Base-by-base conservation (phyloP, 2,797 vertebrate genomes). In the Oryzias sinensis region DNA sequence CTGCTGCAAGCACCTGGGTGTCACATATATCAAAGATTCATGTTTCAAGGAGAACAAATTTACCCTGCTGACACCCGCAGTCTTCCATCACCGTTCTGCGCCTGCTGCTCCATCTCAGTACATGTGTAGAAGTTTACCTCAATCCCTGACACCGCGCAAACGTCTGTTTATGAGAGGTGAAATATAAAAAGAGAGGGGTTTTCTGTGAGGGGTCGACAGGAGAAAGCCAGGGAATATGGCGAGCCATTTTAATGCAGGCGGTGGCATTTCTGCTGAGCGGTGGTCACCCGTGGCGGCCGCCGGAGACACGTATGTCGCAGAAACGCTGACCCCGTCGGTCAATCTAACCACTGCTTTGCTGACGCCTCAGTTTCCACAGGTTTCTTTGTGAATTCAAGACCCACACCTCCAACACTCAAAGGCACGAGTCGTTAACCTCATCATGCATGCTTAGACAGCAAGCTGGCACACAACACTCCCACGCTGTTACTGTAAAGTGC, bases 251-350 rank as follows among this genome's bases (percentile, higher is more conserved):
- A 76, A 59, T 61, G 47, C 49, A 43, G 66, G 48, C 47, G 43
- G 69, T 88, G 87, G 88, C 86, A 90, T 87, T 86, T 87, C 70
- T 87, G 81, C 85, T 87, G 85, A 88, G 82, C 59, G 15, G 61
- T 76, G 84, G 88, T 88, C 87, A 85, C 77, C 80, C 72, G 59
- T 49, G 75, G 80, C 58, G 51, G 67, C 62, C 22, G 57, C 1
- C 24, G 43, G 70, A 81, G 85, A 85, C 41, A 63, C 56, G 68
- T 68, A 67, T 59, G 77, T 88, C 87, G 89, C 82, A 87, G 82
- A 86, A 83, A 57, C 80, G 86, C 87, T 87, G 83, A 90, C 80
- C 85, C 65, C 4, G 50, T 72, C 66, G 70, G 80, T 84, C 79
- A 74, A 47, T 74, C 71, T 59, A 48, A 58, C 79, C 54, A 14